Evolutionary conservation across 2,888 invertebrate genomes (phyloP).

Genomic region (Coecobrya sp.): DNA sequence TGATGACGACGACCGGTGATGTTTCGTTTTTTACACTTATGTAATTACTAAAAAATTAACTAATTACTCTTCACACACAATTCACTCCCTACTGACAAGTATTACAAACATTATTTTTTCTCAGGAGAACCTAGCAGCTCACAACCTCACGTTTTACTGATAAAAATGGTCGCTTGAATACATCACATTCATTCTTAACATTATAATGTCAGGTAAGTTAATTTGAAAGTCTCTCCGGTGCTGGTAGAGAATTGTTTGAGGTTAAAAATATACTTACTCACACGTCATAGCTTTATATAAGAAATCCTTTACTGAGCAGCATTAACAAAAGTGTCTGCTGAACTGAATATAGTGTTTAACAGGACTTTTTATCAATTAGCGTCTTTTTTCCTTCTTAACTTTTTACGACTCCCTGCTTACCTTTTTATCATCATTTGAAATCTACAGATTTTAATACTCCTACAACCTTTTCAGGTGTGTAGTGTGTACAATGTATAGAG

Average conservation of each 20-base stretch:
- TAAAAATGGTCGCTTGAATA: neutral
- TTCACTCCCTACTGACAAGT: neutral
- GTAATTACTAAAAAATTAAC: neutral
- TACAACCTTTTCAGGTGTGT: neutral
- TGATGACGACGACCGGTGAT: neutral
- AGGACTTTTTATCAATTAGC: conserved; percentile 71
- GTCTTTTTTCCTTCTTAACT: neutral
- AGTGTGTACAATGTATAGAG: conserved; percentile 8
- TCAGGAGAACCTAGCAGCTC: conserved; percentile 62
- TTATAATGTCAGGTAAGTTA: conserved; percentile 21
- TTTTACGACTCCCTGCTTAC: conserved; percentile 24
- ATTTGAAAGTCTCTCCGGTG: conserved; percentile 47
- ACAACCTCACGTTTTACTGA: conserved; percentile 50
- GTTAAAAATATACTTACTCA: neutral
- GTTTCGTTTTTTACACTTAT: conserved; percentile 50
- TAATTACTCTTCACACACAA: conserved; percentile 46
- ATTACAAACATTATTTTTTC: conserved; percentile 32
- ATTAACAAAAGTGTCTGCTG: neutral
- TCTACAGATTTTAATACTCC: neutral
- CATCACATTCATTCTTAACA: neutral
- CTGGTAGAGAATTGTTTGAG: neutral
- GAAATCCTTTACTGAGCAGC: neutral
- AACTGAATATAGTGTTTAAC: conserved; percentile 31
- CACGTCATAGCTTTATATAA: neutral
- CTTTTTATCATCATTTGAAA: neutral